Evolutionary conservation across 2,797 vertebrate species (phyloP).

Genomic region (Muscicapa comitata): DNA sequence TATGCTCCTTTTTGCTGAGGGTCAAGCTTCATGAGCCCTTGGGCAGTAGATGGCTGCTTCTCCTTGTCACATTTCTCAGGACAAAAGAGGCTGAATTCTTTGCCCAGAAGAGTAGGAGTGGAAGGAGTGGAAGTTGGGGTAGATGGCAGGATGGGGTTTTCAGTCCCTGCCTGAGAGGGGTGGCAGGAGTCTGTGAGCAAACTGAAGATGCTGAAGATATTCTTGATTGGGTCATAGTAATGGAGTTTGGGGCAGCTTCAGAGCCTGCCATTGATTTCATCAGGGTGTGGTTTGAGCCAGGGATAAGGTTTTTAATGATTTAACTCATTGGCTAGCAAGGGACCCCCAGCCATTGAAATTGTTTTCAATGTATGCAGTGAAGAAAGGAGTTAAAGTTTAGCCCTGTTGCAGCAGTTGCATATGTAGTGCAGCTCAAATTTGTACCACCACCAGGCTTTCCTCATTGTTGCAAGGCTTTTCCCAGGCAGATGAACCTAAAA

Average conservation of each 20-base stretch:
- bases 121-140: neutral
- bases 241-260: neutral
- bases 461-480: slow-evolving; percentile 42
- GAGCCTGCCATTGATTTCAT: neutral
- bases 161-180: neutral
- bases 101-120: neutral
- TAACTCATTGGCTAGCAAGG: neutral
- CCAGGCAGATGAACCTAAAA: slow-evolving; percentile 48
- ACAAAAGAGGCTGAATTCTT: neutral
- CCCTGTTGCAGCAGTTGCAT: neutral
- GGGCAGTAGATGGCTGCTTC: neutral
- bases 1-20: neutral
- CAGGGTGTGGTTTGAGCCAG: neutral
- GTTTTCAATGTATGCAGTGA: neutral
- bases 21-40: neutral
- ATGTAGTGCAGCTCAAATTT: neutral
- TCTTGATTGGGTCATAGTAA: neutral
- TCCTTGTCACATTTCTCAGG: neutral
- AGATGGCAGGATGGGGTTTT: neutral
- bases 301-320: slow-evolving; percentile 15
- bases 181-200: neutral
- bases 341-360: neutral
- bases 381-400: slow-evolving; percentile 55
- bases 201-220: neutral
- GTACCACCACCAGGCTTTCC: slow-evolving; percentile 3